Evolutionary conservation across 2,888 invertebrate genomes (phyloP).

Genomic region (Synergus itoensis): DNA sequence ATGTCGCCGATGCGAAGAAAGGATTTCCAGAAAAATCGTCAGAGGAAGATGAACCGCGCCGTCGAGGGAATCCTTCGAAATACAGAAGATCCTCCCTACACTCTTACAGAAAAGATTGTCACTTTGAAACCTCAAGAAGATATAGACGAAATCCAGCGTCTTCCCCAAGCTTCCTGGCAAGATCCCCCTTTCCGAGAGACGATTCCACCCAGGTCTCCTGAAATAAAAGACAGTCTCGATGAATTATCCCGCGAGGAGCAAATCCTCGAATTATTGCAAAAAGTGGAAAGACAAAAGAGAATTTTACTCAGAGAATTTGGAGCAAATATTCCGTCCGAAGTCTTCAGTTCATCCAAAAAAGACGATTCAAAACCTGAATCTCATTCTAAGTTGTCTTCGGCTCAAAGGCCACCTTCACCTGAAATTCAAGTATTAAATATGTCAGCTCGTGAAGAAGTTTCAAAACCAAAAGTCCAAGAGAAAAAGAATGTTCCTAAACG

Average conservation of each 20-base stretch:
- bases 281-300: slow-evolving; percentile 71
- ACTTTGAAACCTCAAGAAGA: slow-evolving; percentile 62
- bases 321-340: slow-evolving; percentile 63
- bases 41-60: slow-evolving; percentile 79
- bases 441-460: slow-evolving; percentile 59
- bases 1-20: slow-evolving; percentile 69
- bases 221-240: slow-evolving; percentile 45
- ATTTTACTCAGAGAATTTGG: slow-evolving; percentile 71
- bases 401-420: slow-evolving; percentile 55
- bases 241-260: slow-evolving; percentile 67
- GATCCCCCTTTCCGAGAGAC: slow-evolving; percentile 50
- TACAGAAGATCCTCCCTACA: slow-evolving; percentile 39
- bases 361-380: neutral
- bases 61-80: slow-evolving; percentile 74
- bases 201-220: slow-evolving; percentile 16
- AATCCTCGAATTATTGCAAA: slow-evolving; percentile 70
- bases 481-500: slow-evolving; percentile 46
- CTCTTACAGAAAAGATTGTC: slow-evolving; percentile 59
- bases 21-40: slow-evolving; percentile 76
- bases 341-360: slow-evolving; percentile 57
- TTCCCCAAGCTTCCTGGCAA: slow-evolving; percentile 56
- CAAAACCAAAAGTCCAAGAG: slow-evolving; percentile 49
- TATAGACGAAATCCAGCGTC: slow-evolving; percentile 17
- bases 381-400: neutral
- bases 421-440: slow-evolving; percentile 72